Base-by-base conservation (phyloP, 2,888 invertebrate species). In the Platycheirus rosarum region DNA sequence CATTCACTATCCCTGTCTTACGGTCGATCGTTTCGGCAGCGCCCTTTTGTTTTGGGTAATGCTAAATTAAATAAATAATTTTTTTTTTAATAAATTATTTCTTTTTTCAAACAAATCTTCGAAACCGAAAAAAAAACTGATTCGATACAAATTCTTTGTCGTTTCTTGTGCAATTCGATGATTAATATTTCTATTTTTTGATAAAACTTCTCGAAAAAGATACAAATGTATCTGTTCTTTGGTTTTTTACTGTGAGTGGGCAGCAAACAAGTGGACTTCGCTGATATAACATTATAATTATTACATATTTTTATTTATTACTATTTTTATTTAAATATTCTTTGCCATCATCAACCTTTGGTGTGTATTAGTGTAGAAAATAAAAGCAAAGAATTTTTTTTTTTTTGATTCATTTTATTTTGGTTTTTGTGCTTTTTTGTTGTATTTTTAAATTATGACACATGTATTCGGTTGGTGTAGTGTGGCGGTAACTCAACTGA, bases 371-470 rank as follows among this genome's bases (percentile, higher is more conserved):
- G 60, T 62, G 55, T 74, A 74, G 35, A 68, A n/a, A n/a, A 40
- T 14, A 55, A 29, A 51, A 60, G 44, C 42, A 69, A 44, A 29
- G 68, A 76, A 70, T 51, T 14, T 57, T 55, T 57, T 69, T 55
- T 62, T 60, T 73, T 73, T 66, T 71, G 70, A 76, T 76, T 57
- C 60, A 73, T 63, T 76, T 79, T 79, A 79, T 75, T 80, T 84
- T 84, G 60, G 78, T 78, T 78, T 69, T 60, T 65, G 68, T 78
- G 78, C 65, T 84, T 78, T 84, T 78, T 84, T 78, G 74, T 78
- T 84, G 84, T 84, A 84, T 84, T 84, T 84, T 84, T 84, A 84
- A 84, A 84, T 84, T 84, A 84, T 84, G 84, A 84, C 84, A 84
- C 84, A 84, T 82, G 44, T 78, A 69, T 78, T 84, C 57, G 63